Base-by-base conservation (phyloP, 2,888 invertebrate genomes). In the Nemotelus nigrinus region DNA sequence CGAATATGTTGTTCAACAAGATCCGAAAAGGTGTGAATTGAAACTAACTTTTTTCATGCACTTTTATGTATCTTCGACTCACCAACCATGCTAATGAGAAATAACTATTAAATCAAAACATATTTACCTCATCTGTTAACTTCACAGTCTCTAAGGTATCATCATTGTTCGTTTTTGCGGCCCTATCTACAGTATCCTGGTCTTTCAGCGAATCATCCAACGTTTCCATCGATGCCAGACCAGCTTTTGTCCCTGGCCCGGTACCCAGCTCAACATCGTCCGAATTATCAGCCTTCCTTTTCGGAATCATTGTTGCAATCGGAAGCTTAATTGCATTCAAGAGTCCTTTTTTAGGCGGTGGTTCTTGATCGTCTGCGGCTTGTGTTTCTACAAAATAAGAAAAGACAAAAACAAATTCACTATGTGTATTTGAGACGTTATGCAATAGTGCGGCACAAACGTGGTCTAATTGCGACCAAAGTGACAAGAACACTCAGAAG, bases 201-300 rank as follows among this genome's bases (percentile, higher is more conserved):
- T 91, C 90, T 76, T 91, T 89, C 39, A 89, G 86, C 81, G 92
- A 92, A 82, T 94, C 94, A 83, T 94, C 94, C 64, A 94, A 87
- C 0, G 94, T 94, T 86, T 95, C 95, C 90, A 93, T 92, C 4
- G 94, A 94, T 1, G 95, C 94, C 72, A 95, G 88, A 41, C 93
- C 92, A 4, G 93, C 93, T 81, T 91, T 91, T n/a, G 87, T 86
- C 78, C 90, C 89, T 76, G 88, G 84, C 77, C 89, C 90, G 68
- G 88, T 86, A 78, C 90, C 89, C 48, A 89, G 85, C 84, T 91
- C 90, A 4, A 87, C 85, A 83, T 89, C 86, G 63, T 87, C 89
- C 44, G 63, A 10, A 47, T 76, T 55, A 76, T 85, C 78, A 82
- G 88, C 85, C 77, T 87, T 85, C 81, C 86, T 87, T 82, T 88